A percentile compares a stretch with the other conserved stretches of the same genome.
phyloP scores from a whole-genome alignment of 2,797 vertebrate species.

The Gymnopithys bicolor region DNA sequence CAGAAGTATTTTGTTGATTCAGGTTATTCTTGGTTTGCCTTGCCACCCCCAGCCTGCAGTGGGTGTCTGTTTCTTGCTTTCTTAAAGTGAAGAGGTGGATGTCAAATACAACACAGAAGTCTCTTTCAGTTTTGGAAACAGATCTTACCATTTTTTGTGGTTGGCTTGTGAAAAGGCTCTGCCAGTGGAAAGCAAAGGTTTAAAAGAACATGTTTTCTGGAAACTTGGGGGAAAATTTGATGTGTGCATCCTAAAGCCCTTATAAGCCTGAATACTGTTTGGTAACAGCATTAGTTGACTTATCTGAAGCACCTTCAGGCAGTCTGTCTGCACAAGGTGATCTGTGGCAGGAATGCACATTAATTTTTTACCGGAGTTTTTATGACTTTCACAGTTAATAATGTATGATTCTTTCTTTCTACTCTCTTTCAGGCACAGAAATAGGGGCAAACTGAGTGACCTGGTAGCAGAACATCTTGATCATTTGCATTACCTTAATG shows the following conservation, averaged over 20 bases:
- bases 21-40: neutral
- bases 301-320: neutral
- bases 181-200: neutral
- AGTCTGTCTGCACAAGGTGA: neutral
- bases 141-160: neutral
- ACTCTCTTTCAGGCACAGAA: conserved; percentile 86
- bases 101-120: neutral
- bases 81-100: neutral
- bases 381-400: neutral
- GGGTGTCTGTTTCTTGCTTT: neutral
- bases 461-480: conserved; percentile 98
- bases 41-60: neutral
- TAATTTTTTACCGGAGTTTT: neutral
- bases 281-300: neutral
- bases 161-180: neutral
- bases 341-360: neutral
- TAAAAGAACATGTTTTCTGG: neutral
- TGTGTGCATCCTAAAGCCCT: neutral
- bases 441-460: conserved; percentile 93
- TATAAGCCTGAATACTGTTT: neutral
- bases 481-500: conserved; percentile 97
- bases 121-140: neutral
- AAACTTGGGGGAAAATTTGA: neutral
- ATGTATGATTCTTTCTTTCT: neutral
- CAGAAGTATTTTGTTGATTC: neutral